phyloP scores from a whole-genome alignment of 1,140 invertebrate genomes.

The Drosophila simulans region DNA sequence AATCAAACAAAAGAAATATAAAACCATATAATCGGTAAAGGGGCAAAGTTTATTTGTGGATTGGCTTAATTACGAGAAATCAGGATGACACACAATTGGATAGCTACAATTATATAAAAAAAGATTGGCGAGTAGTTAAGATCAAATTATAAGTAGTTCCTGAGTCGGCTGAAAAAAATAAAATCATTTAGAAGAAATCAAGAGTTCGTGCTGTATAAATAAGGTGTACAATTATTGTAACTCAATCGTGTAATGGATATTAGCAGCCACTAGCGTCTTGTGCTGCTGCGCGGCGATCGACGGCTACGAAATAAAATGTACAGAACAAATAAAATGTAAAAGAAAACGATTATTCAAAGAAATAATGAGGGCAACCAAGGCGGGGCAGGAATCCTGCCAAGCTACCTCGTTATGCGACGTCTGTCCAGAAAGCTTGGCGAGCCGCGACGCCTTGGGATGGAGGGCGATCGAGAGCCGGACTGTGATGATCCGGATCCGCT shows the following conservation, averaged over 20 bases:
- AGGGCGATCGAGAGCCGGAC: conserved; percentile 90
- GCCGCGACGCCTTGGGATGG: conserved; percentile 93
- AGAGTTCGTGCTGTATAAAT: conserved; percentile 23
- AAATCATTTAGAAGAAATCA: conserved; percentile 37
- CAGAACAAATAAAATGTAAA: conserved; percentile 77
- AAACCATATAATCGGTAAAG: conserved; percentile 32
- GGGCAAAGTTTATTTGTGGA: conserved; percentile 61
- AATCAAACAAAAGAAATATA: conserved; percentile 30
- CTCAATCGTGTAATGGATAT: conserved; percentile 43
- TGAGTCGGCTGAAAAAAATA: conserved; percentile 68
- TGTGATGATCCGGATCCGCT: conserved; percentile 76
- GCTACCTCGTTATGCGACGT: conserved; percentile 95
- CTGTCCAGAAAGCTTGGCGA: conserved; percentile 96
- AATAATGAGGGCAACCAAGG: conserved; percentile 11
- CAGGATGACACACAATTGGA: conserved; percentile 20
- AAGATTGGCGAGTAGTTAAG: conserved; percentile 1
- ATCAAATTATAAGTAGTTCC: conserved; percentile 51
- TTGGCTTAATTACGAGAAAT: conserved; percentile 34
- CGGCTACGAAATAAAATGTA: conserved; percentile 81
- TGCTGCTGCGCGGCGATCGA: conserved; percentile 84
- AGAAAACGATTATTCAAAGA: conserved; percentile 38
- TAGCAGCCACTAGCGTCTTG: conserved; percentile 61
- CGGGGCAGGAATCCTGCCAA: neutral
- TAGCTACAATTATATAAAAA: conserved; percentile 28
- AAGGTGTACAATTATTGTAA: conserved; percentile 55